Percentiles rank a stretch among this genome's conserved stretches.
Conservation (phyloP, 2,113 vertebrate species). For the Bostrychus sinensis region DNA sequence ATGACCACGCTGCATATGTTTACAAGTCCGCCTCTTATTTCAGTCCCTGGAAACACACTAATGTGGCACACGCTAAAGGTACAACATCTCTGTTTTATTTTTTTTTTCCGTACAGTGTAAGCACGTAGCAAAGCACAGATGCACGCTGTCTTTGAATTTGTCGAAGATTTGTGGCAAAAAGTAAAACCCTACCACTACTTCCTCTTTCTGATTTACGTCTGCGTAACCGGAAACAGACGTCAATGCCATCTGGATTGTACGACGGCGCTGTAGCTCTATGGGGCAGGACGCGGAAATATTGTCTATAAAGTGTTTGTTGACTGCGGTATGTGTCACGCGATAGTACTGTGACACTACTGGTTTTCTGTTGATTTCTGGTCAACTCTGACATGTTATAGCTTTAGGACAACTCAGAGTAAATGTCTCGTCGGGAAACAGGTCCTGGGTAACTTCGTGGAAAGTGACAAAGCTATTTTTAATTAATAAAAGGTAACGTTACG, state of each 20-base stretch:
- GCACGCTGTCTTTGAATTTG: not conserved
- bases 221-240: conserved; percentile 5
- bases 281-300: accelerated
- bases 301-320: conserved; percentile 30
- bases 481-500: conserved; percentile 53
- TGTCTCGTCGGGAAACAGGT: not conserved
- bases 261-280: accelerated
- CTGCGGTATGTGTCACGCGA: conserved; percentile 71
- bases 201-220: conserved; percentile 16
- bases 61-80: no score
- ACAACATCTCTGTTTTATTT: accelerated
- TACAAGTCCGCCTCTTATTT: conserved; percentile 58
- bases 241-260: conserved; percentile 30
- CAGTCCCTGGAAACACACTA: conserved; percentile 57
- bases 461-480: conserved; percentile 12
- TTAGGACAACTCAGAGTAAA: conserved; percentile 8
- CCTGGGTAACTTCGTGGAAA: conserved; percentile 36
- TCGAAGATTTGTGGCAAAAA: not conserved
- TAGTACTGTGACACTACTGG: conserved; percentile 66
- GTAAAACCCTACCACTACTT: conserved; percentile 24
- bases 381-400: conserved; percentile 32
- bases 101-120: not conserved
- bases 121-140: accelerated
- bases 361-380: conserved; percentile 61
- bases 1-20: conserved; percentile 36